Conservation (phyloP, 1,140 invertebrate species). For the Daktulosphaira vitifoliae region DNA sequence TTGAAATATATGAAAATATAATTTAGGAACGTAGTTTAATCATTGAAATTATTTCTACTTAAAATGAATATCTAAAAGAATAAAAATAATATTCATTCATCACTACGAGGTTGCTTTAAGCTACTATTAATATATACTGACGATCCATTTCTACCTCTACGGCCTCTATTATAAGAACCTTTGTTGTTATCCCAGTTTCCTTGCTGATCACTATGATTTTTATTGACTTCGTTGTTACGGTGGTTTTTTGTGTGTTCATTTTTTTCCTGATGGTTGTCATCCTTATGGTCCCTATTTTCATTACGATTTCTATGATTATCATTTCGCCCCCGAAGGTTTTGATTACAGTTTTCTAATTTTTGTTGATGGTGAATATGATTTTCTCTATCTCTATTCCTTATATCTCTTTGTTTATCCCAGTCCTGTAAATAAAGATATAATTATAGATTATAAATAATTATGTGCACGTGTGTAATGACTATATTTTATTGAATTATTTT, state of each 20-base stretch:
- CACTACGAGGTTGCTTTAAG: constrained; percentile 9
- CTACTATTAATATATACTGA: constrained; percentile 12
- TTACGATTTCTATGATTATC: constrained; percentile 21
- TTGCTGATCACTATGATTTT: constrained; percentile 19
- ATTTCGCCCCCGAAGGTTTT: constrained; percentile 5
- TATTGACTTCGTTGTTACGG: constrained; percentile 18
- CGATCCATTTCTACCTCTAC: constrained; percentile 11
- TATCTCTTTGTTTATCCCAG: constrained; percentile 32
- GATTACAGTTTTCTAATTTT: constrained; percentile 1
- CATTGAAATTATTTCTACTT: constrained; percentile 20
- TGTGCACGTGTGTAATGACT: too few species aligned
- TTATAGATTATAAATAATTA: neutral
- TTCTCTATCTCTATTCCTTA: constrained; percentile 2
- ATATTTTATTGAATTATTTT: too few species aligned
- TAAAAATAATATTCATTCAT: constrained; percentile 13
- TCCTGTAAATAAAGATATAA: constrained; percentile 35
- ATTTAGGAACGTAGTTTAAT: constrained; percentile 24
- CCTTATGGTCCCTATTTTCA: constrained; percentile 3
- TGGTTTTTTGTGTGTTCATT: constrained; percentile 1
- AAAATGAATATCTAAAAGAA: neutral
- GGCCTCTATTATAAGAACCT: neutral
- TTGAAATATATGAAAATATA: neutral
- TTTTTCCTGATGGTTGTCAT: neutral
- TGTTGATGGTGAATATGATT: neutral
- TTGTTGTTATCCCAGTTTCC: constrained; percentile 5